A percentile compares a stretch with the other conserved stretches of the same genome.
Conservation (phyloP, 2,113 vertebrate genomes). For the Rynchops niger region DNA sequence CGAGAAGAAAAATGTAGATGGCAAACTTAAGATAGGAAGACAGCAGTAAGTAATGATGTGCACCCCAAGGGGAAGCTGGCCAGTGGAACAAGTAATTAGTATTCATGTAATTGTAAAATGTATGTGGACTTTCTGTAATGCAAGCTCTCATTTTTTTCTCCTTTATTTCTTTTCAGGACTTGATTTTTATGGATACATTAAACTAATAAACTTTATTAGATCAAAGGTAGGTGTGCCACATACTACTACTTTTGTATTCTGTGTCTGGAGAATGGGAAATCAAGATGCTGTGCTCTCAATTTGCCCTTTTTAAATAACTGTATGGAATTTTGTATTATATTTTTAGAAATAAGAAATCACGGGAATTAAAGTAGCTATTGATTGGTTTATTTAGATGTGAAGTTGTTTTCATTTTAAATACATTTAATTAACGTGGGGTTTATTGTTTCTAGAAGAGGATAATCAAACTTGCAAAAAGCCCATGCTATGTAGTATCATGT, state of each 20-base stretch:
- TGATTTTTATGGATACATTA: conserved; percentile 94
- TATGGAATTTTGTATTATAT: not conserved
- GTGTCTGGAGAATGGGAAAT: not conserved
- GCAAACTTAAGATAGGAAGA: not conserved
- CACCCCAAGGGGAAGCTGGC: not conserved
- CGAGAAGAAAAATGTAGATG: not conserved
- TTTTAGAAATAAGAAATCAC: not conserved
- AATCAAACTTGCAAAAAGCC: not conserved
- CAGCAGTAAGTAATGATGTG: not conserved
- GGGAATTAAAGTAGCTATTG: not conserved
- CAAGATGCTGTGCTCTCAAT: not conserved
- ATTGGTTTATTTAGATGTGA: not conserved
- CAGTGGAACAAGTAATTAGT: not conserved
- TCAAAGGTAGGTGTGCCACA: conserved; percentile 77
- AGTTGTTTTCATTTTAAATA: not conserved
- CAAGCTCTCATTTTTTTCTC: not conserved
- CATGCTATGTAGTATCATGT: accelerated
- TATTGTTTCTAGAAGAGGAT: not conserved
- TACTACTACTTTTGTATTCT: not conserved
- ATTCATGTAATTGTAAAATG: not conserved
- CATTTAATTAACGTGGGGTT: not conserved
- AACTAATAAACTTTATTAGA: conserved; percentile 93
- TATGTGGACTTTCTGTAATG: not conserved
- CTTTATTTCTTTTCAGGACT: conserved; percentile 74
- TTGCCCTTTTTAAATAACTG: not conserved